Evolutionary conservation across 2,888 invertebrate genomes (phyloP).

Genomic region (Heliconius erato): DNA sequence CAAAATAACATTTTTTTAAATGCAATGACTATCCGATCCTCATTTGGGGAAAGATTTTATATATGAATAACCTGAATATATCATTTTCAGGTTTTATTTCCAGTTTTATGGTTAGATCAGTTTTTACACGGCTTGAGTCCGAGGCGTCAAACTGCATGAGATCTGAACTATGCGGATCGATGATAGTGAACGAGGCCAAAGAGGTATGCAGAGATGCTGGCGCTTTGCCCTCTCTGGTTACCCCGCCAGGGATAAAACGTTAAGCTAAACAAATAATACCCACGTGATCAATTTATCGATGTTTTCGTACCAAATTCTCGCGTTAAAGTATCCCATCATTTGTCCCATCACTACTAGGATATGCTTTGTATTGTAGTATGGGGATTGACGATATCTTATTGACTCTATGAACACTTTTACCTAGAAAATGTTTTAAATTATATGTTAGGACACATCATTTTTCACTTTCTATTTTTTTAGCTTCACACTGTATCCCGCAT

Average conservation of each 20-base stretch:
- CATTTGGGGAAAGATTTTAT: no score
- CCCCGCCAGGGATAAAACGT: background rate
- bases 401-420: slow-evolving; percentile 85
- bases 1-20: no score
- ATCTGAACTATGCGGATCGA: no score
- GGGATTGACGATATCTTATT: slow-evolving; percentile 78
- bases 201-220: no score
- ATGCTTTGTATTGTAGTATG: slow-evolving; percentile 88
- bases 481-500: background rate
- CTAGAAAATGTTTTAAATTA: slow-evolving; percentile 67
- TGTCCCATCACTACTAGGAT: slow-evolving; percentile 96
- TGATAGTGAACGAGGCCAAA: no score
- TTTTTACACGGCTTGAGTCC: no score
- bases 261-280: slow-evolving; percentile 59
- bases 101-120: no score
- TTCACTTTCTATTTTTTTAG: background rate
- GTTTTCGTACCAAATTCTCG: slow-evolving; percentile 91
- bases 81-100: no score
- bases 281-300: slow-evolving; percentile 94
- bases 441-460: no score
- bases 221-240: background rate
- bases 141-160: no score
- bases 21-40: no score
- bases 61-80: no score
- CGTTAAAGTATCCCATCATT: slow-evolving; percentile 93